Evolutionary conservation across 2,113 vertebrate species (phyloP).

Genomic region (Tetrax tetrax): DNA sequence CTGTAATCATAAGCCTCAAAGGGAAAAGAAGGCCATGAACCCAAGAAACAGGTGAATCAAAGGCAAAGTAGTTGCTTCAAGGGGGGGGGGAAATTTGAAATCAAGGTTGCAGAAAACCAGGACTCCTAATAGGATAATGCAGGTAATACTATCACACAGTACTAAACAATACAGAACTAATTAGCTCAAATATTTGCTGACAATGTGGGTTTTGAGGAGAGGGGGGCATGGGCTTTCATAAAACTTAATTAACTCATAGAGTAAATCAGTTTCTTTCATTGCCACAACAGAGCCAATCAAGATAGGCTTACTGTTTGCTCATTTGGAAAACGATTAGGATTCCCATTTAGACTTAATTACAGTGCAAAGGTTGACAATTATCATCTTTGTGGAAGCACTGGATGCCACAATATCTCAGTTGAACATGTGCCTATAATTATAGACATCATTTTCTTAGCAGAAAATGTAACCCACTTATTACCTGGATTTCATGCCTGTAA

Average conservation of each 20-base stretch:
- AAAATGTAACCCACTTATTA: slow-evolving; percentile 73
- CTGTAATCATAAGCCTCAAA: slow-evolving; percentile 37
- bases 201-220: slow-evolving; percentile 11
- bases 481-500: slow-evolving; percentile 70
- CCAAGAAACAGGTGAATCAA: slow-evolving; percentile 36
- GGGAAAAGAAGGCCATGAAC: not conserved
- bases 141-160: slow-evolving; percentile 36
- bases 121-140: slow-evolving; percentile 2
- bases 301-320: slow-evolving; percentile 70
- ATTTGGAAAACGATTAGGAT: slow-evolving; percentile 76
- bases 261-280: slow-evolving; percentile 72
- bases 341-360: slow-evolving; percentile 80
- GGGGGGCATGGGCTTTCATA: slow-evolving; percentile 42
- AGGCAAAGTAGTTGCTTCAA: not conserved
- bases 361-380: slow-evolving; percentile 80
- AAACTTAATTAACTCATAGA: slow-evolving; percentile 76
- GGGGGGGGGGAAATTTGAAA: not conserved
- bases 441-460: slow-evolving; percentile 73
- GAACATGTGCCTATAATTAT: slow-evolving; percentile 76
- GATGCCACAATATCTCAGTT: slow-evolving; percentile 68
- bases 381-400: slow-evolving; percentile 65
- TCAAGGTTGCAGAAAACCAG: not conserved
- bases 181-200: slow-evolving; percentile 70
- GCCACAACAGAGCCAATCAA: slow-evolving; percentile 65
- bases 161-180: slow-evolving; percentile 62